Base-by-base conservation (phyloP, 2,888 invertebrate species). In the Diarsia brunnea region DNA sequence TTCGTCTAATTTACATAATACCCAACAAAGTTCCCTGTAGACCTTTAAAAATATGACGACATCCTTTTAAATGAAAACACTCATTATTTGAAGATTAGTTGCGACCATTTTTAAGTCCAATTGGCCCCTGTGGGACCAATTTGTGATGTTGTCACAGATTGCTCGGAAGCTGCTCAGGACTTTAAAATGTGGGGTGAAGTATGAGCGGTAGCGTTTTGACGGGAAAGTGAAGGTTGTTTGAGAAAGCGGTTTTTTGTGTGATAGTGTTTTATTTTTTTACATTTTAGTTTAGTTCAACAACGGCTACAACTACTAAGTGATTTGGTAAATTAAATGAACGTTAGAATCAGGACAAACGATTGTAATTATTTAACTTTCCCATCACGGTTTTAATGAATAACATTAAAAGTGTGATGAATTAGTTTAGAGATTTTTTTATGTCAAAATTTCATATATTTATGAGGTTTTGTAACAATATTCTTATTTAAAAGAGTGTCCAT, bases 121-220 rank as follows among this genome's bases (percentile, higher is more conserved):
- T 43, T 49, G 70, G 78, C 85, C 93, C 88, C 93, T 49, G 1
- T 60, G 94, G 92, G 92, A 88, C 93, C 94, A 94, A 94, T 94
- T 94, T 94, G 90, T 90, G 69, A 76, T 85, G 86, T 84, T 66
- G 12, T 81, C 75, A 67, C 85, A 84, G 85, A 82, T 82, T 84
- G 68, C 66, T 0, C 61, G 77, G 75, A 81, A 75, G 80, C 78
- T 72, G 83, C 86, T 87, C 85, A 82, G 58, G 45, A 81, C 66
- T 89, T 89, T 86, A 88, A 88, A 89, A n/a, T 69, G 14, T 58
- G 66, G 70, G 16, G 0, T 4, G 60, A 67, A 64, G 11, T 1
- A 64, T 45, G 49, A 69, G 77, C 21, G 63, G 11, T 0, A 75
- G 83, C 63, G 73, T 55, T 73, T 75, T 67, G 7, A 21, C 0